Conservation (phyloP, 2,113 vertebrate species). For the Lophochroa leadbeateri region DNA sequence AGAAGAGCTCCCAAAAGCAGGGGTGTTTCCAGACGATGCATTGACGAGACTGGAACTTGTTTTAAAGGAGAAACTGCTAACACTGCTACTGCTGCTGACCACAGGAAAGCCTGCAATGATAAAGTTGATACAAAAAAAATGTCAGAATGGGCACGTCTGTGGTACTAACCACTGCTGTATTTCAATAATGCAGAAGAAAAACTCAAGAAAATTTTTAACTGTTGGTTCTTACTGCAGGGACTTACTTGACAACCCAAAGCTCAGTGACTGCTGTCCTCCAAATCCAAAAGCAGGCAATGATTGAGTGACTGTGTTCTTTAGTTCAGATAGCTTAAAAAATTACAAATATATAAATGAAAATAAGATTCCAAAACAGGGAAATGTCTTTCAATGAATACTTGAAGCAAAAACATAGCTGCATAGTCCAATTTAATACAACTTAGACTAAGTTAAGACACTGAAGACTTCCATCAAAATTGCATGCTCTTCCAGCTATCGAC, state of each 20-base stretch:
- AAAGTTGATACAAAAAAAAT: background rate
- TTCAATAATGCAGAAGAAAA: background rate
- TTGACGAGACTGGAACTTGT: slow-evolving; percentile 54
- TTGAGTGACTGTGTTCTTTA: slow-evolving; percentile 70
- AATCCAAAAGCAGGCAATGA: slow-evolving; percentile 70
- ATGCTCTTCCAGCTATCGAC: background rate
- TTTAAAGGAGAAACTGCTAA: slow-evolving; percentile 81
- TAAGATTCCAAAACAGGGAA: background rate
- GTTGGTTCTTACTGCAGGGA: background rate
- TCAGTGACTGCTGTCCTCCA: slow-evolving; percentile 55
- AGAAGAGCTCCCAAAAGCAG: slow-evolving; percentile 59
- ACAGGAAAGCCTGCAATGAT: slow-evolving; percentile 74
- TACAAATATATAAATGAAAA: background rate
- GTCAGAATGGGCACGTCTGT: background rate
- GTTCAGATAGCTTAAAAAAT: slow-evolving; percentile 78
- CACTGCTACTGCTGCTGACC: slow-evolving; percentile 28
- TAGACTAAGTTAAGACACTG: background rate
- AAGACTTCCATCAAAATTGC: background rate
- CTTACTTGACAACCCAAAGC: slow-evolving; percentile 80
- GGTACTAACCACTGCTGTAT: background rate
- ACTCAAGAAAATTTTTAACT: background rate
- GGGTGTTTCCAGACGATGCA: slow-evolving; percentile 24
- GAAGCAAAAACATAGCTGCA: background rate
- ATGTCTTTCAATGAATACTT: background rate
- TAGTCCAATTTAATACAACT: background rate